A percentile compares a stretch with the other conserved stretches of the same genome.
These are phyloP conservation scores for Typhlichthys subterraneus DNA, from an alignment of 2,797 vertebrate species.

Conservation along the genomic window DNA sequence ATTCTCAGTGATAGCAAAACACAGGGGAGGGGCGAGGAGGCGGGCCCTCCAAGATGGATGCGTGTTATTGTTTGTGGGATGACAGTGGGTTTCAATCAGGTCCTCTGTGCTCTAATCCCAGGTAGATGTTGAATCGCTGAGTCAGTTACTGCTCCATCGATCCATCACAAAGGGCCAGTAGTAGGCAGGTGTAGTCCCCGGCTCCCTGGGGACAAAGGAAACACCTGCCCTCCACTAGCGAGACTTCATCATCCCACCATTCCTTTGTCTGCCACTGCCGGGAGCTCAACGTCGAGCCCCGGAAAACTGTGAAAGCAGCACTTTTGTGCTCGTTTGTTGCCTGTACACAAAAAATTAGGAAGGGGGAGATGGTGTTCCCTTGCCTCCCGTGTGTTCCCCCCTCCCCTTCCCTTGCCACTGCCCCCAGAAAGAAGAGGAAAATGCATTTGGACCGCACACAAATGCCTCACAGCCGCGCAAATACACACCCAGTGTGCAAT, in stretches of 20 bases:
- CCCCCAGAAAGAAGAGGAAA: conserved; percentile 57
- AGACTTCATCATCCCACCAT: conserved; percentile 73
- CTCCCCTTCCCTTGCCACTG: conserved; percentile 37
- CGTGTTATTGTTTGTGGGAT: conserved; percentile 90
- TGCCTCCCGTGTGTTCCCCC: conserved; percentile 40
- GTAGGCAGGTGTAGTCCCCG: conserved; percentile 82
- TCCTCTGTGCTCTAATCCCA: conserved; percentile 85
- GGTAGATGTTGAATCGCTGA: conserved; percentile 82
- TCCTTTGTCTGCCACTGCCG: conserved; percentile 75
- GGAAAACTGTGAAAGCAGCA: conserved; percentile 84
- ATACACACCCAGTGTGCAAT: conserved; percentile 7
- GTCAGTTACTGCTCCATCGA: conserved; percentile 85
- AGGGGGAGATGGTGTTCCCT: conserved; percentile 53
- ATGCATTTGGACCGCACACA: conserved; percentile 72
- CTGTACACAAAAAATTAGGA: conserved; percentile 74
- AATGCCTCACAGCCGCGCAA: conserved; percentile 38
- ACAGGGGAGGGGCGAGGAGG: conserved; percentile 57
- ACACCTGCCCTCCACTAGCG: conserved; percentile 79
- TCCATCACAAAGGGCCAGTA: conserved; percentile 81
- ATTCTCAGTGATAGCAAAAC: conserved; percentile 67
- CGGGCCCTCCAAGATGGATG: conserved; percentile 79
- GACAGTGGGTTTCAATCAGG: conserved; percentile 90
- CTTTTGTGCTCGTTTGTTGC: conserved; percentile 81
- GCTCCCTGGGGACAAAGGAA: conserved; percentile 79
- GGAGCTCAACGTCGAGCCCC: conserved; percentile 71